Base-by-base conservation (phyloP, 2,113 vertebrate species). In the Acrocephalus kingi region DNA sequence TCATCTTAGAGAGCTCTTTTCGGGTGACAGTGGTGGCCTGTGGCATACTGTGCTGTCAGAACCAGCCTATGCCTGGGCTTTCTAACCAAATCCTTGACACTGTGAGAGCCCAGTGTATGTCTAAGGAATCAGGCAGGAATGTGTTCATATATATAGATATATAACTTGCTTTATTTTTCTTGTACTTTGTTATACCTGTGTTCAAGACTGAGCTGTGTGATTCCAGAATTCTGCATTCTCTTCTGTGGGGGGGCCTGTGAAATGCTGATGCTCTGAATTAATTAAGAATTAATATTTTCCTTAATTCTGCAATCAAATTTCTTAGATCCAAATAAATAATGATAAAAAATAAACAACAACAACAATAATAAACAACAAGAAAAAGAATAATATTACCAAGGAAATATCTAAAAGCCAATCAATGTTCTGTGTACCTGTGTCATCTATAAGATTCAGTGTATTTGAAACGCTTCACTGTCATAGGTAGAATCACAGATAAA, bases 1-100 rank as follows among this genome's bases (percentile, higher is more conserved):
- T 86, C 20, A 20, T 31, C 27, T 31, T 10, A 2, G 75, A 48
- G 31, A 56, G 8, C 12, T 20, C 10, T 72, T 81, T 66, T 55
- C 55, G 16, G n/a, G 25, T 58, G 83, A 25, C 31, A 41, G 0
- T 16, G 9, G 37, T 61, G 79, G 21, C 18, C 19, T 25, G 41
- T 55, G 43, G 28, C 56, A 37, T 8, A 14, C 0, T 59, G 0
- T 5, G 2, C 17, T n/a, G n/a, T 46, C 17, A 27, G 64, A 77
- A 39, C 5, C 35, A 74, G 17, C n/a, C n/a, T 24, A 6, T 35
- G 24, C 3, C 25, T 84, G 39, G 79, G 58, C 35, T 72, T 72
- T 39, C 15, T n/a, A 16, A 67, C 11, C 23, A 49, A 9, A 21
- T 18, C 13, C 8, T 46, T 62, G n/a, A 19, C 23, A 3, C 28